These are phyloP conservation scores for Anoplopoma fimbria DNA, from an alignment of 2,113 vertebrate genomes.

Conservation along the genomic window DNA sequence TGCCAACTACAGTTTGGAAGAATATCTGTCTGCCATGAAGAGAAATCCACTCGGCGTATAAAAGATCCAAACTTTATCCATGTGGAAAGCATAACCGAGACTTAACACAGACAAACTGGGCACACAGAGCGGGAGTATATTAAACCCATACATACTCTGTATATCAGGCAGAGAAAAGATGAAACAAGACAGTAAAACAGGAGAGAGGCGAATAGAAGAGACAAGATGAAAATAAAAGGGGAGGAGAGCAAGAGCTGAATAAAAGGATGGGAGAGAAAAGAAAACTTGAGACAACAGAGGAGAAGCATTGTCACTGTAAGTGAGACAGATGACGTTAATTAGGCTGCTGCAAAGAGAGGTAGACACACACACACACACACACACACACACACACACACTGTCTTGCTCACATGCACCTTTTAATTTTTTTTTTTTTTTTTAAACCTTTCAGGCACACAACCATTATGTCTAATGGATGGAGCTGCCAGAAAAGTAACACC, in stretches of 20 bases:
- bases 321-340: conserved; percentile 72
- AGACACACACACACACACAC: conserved; percentile 44
- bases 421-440: too few species aligned
- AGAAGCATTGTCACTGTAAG: conserved; percentile 53
- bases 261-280: conserved; percentile 14
- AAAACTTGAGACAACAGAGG: conserved; percentile 27
- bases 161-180: background rate
- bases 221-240: background rate
- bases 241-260: background rate
- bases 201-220: background rate
- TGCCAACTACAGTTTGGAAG: background rate
- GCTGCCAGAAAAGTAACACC: conserved; percentile 60
- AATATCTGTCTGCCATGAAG: background rate
- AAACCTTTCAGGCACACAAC: conserved; percentile 35
- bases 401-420: background rate
- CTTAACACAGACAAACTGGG: background rate
- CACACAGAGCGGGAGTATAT: background rate
- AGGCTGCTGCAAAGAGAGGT: conserved; percentile 46
- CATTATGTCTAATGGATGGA: conserved; percentile 60
- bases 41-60: background rate
- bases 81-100: background rate
- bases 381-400: conserved; percentile 20
- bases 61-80: background rate
- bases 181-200: background rate
- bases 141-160: background rate